phyloP scores from a whole-genome alignment of 2,797 vertebrate species.

The Muscicapa striata region DNA sequence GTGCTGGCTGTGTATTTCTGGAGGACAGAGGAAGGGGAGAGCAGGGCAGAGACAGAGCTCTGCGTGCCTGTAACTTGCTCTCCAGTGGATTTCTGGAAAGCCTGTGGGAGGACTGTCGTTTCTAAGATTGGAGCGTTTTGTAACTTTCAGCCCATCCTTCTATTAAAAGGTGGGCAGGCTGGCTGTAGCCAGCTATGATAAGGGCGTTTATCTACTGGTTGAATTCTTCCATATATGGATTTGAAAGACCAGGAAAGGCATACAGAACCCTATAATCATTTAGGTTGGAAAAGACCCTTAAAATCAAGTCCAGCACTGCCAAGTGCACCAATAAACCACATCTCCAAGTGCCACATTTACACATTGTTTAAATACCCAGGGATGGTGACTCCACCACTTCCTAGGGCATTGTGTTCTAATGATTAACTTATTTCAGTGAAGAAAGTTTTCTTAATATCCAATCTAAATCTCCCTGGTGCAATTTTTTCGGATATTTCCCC shows the following conservation, averaged over 20 bases:
- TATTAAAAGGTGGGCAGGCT: background rate
- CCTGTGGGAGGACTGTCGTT: rapidly evolving
- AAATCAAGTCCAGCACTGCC: background rate
- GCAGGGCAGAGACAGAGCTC: background rate
- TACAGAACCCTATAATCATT: background rate
- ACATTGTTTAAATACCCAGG: background rate
- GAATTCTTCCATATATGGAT: background rate
- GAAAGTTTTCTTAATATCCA: background rate
- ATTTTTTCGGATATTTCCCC: background rate
- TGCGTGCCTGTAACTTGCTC: background rate
- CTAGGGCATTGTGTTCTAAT: background rate
- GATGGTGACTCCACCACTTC: background rate
- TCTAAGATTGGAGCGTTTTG: background rate
- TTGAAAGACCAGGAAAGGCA: background rate
- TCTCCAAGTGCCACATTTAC: background rate
- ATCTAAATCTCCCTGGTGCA: background rate
- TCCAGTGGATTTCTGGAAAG: background rate
- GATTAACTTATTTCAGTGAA: background rate
- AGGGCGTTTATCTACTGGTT: background rate
- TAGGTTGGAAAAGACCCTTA: background rate
- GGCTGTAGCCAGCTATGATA: background rate
- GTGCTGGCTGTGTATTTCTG: background rate
- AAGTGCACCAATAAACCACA: background rate
- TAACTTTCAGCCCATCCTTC: background rate
- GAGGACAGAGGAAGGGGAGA: background rate